phyloP scores from a whole-genome alignment of 2,797 vertebrate genomes.

The Phrynocephalus guinanensis region DNA sequence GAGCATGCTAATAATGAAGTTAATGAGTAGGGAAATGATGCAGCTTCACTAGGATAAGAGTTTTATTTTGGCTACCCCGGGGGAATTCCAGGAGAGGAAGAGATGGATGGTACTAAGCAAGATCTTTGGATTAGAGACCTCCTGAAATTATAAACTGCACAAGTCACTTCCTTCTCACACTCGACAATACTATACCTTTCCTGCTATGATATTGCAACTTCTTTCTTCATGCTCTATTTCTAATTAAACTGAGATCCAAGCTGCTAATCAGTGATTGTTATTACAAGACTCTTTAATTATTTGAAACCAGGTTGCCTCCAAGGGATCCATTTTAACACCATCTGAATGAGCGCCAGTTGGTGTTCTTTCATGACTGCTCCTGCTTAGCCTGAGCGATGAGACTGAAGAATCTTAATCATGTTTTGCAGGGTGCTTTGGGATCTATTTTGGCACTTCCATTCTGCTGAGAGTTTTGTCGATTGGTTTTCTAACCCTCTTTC shows the following conservation, averaged over 20 bases:
- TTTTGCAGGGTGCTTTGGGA: not conserved
- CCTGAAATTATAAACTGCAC: not conserved
- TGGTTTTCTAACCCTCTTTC: not conserved
- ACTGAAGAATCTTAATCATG: not conserved
- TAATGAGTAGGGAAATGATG: too few species aligned
- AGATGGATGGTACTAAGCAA: not conserved
- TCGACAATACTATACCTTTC: not conserved
- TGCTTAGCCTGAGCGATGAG: not conserved
- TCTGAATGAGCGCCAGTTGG: not conserved
- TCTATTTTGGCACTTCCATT: not conserved
- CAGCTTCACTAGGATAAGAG: too few species aligned
- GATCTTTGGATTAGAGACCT: not conserved
- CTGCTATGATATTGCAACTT: not conserved
- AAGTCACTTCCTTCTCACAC: not conserved
- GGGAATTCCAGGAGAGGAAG: not conserved
- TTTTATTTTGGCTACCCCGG: not conserved
- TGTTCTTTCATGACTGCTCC: not conserved
- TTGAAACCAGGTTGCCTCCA: not conserved
- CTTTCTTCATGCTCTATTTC: not conserved
- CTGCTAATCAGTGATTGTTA: too few species aligned
- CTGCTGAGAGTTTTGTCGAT: not conserved
- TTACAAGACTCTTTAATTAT: not conserved
- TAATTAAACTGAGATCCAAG: not conserved
- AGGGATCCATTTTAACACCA: not conserved
- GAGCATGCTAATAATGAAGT: too few species aligned